Conservation (phyloP, 2,888 invertebrate species). For the Leptopterna dolabrata region DNA sequence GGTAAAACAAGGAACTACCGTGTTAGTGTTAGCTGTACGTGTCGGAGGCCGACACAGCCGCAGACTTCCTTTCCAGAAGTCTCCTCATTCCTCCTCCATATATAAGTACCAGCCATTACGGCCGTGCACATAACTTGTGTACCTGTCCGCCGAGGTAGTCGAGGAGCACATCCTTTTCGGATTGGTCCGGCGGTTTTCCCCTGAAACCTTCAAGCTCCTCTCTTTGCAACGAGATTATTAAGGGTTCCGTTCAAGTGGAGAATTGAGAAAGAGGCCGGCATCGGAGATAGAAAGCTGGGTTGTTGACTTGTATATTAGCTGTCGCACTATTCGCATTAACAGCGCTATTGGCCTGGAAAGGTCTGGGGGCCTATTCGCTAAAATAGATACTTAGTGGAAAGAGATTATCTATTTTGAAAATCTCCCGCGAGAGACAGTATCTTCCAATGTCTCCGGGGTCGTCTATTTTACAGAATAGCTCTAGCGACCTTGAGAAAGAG, state of each 20-base stretch:
- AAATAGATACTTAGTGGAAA: too few species aligned
- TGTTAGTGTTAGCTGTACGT: constrained; percentile 38
- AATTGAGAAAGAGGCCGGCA: not conserved
- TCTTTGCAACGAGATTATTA: not conserved
- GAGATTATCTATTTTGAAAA: too few species aligned
- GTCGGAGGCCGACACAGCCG: constrained; percentile 21
- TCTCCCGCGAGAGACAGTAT: too few species aligned
- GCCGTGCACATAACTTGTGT: not conserved
- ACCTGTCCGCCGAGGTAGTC: not conserved
- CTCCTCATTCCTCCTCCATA: not conserved
- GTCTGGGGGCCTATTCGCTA: too few species aligned
- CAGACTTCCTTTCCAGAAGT: constrained; percentile 24
- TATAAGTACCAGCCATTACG: not conserved
- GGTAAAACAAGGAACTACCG: constrained; percentile 49
- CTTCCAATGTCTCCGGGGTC: too few species aligned
- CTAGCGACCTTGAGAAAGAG: too few species aligned
- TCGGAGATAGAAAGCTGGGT: not conserved
- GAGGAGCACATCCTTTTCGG: not conserved
- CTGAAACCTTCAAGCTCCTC: not conserved
- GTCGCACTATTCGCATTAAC: too few species aligned
- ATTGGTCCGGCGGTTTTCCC: not conserved
- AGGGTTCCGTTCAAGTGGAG: not conserved
- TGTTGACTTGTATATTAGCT: not conserved
- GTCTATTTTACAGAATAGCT: too few species aligned
- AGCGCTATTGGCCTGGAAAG: too few species aligned